phyloP scores from a whole-genome alignment of 2,797 vertebrate species.

The Poeciliopsis presidionis region DNA sequence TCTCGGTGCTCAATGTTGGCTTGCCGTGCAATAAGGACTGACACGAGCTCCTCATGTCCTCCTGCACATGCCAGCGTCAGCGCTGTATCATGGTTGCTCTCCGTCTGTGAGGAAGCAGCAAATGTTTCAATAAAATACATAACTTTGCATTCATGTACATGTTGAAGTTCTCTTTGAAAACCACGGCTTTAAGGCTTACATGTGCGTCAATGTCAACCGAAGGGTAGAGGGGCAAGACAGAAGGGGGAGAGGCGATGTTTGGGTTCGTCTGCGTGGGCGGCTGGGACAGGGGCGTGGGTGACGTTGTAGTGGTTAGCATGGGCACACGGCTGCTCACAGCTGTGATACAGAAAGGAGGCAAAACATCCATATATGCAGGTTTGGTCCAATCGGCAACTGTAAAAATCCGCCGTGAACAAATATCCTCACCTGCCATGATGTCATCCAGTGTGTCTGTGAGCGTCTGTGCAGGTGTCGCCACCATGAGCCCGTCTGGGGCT shows the following conservation, averaged over 20 bases:
- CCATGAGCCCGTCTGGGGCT: constrained; percentile 97
- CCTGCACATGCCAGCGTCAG: constrained; percentile 96
- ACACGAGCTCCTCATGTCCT: constrained; percentile 97
- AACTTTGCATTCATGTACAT: neutral
- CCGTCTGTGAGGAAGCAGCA: constrained; percentile 82
- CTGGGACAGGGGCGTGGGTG: constrained; percentile 84
- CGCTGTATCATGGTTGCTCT: constrained; percentile 99
- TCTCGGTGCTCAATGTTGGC: constrained; percentile 98
- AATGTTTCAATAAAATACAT: constrained; percentile 11
- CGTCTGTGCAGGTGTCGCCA: constrained; percentile 98
- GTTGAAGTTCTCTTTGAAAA: neutral
- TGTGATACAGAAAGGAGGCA: constrained; percentile 58
- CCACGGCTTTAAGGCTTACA: constrained; percentile 79
- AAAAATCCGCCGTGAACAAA: neutral
- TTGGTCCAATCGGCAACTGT: neutral
- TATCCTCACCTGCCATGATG: constrained; percentile 93
- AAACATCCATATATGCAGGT: neutral
- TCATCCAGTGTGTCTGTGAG: constrained; percentile 99
- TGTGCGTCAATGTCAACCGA: constrained; percentile 98
- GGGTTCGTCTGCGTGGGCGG: constrained; percentile 85
- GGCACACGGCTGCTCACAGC: constrained; percentile 96
- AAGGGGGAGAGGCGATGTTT: constrained; percentile 85
- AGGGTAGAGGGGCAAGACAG: constrained; percentile 92
- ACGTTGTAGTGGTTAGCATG: constrained; percentile 87
- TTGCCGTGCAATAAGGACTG: constrained; percentile 94